A percentile compares a stretch with the other conserved stretches of the same genome.
phyloP scores from a whole-genome alignment of 2,797 vertebrate genomes.

The Platalea minor region DNA sequence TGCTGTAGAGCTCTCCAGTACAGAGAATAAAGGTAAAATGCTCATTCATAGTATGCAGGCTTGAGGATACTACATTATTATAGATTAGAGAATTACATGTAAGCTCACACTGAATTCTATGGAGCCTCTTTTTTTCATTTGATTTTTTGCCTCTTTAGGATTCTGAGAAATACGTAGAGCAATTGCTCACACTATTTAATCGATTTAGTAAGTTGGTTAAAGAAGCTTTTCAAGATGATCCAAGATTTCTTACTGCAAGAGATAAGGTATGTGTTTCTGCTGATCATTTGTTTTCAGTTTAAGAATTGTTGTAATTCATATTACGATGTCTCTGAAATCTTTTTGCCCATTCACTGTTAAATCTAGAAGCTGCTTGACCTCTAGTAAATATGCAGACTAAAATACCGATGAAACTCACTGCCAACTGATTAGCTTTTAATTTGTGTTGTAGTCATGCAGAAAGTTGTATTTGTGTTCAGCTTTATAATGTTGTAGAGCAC shows the following conservation, averaged over 20 bases:
- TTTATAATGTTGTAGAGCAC: background rate
- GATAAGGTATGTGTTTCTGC: slow-evolving; percentile 86
- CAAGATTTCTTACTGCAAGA: slow-evolving; percentile 95
- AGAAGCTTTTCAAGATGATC: slow-evolving; percentile 98
- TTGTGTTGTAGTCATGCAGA: background rate
- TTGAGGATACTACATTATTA: background rate
- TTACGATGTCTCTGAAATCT: background rate
- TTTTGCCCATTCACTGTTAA: background rate
- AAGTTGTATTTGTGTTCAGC: background rate
- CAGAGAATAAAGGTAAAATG: background rate
- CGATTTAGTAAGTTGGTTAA: slow-evolving; percentile 98
- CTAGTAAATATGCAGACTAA: background rate
- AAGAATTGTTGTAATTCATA: background rate
- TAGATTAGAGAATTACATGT: background rate
- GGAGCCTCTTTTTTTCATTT: background rate
- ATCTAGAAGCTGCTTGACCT: background rate
- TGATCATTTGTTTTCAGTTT: background rate
- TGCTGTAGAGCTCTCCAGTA: background rate
- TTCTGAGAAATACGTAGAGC: slow-evolving; percentile 98
- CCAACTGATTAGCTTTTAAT: background rate
- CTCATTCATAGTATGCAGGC: background rate
- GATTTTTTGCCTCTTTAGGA: slow-evolving; percentile 79
- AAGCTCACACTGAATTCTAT: background rate
- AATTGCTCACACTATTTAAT: slow-evolving; percentile 96
- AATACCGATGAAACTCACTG: background rate